Base-by-base conservation (phyloP, 2,888 invertebrate species). In the Xestia ashworthii region DNA sequence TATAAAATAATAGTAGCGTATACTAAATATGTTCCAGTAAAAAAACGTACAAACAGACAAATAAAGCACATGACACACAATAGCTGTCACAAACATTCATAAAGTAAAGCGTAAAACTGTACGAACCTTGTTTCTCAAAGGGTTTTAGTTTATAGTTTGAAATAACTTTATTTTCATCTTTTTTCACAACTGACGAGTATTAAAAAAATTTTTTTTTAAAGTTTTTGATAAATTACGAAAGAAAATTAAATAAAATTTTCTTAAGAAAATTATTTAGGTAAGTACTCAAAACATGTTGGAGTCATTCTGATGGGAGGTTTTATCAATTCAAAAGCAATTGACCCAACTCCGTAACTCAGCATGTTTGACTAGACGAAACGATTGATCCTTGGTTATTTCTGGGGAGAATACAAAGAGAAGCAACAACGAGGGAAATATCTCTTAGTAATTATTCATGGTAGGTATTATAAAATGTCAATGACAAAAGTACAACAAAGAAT, bases 41-140 rank as follows among this genome's bases (percentile, higher is more conserved):
- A 67, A 73, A 80, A 74, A 87, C 78, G 76, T 75, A 87, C 76
- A 81, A 78, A 88, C 86, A 88, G 78, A 89, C 85, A 89, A 75
- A 87, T 81, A 92, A 93, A 94, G 94, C 94, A 64, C 78, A 89
- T 71, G 85, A 89, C 89, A 92, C 87, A 80, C 68, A 69, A 53
- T 75, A 94, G 93, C 93, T 91, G 90, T 90, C 89, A 93, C 89
- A 86, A 89, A 90, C 89, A 91, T 87, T 88, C 48, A 83, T 73
- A 88, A 85, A 85, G 83, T 85, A 90, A 82, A 90, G 90, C 91
- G 85, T 58, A 89, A 89, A 90, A 86, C 87, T 87, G 88, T 93
- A 95, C 95, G 91, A 93, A 95, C 95, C 95, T 95, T 95, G 94
- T 90, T 88, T 89, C 90, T 88, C 84, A 94, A 95, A 94, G 95